Evolutionary conservation across 2,113 vertebrate genomes (phyloP), one percentile per base, ranked within the genome.

Genomic region (Myodes glareolus): DNA sequence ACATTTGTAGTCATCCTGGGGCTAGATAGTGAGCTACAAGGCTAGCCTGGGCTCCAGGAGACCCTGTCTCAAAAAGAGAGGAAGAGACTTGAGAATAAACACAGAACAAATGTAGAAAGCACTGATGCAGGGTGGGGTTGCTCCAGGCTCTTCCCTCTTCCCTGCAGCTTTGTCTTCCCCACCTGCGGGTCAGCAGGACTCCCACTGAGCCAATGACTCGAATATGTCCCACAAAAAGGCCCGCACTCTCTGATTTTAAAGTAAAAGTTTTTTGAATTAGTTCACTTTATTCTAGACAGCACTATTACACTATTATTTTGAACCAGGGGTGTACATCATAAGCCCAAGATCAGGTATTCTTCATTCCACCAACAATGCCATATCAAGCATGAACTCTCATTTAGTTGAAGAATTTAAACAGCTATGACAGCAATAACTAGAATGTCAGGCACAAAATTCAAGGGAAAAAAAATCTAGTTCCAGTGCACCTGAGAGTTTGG

Each of bases 41-140:
- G 33, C n/a, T 55, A 89, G n/a, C 50, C 87, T 89, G 68, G 25
- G 70, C 36, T 89, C 58, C 68, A 39, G 6, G 14, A 72, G 50
- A 88, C 36, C 27, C 16, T 89, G 52, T 42, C 50, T 58, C 68
- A 73, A 58, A 73, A 70, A 63, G 25, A 63, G 45, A 21, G 29
- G 36, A 8, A 19, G 13, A 76, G 17, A 25, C 61, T 65, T 91
- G 36, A 77, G 94, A 72, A 13, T 96, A 75, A 36, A 94, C 9
- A 88, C 29, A 82, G 47, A 97, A 92, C 81, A 87, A 84, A 94
- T 45, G 12, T 47, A 92, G 84, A 97, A 97, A 47, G 25, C 77
- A 65, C 8, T 78, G 81, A 77, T 68, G 58, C 9, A 58, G 50
- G 88, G 47, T 76, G 91, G 72, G 95, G 80, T 65, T 58, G 94